Evolutionary conservation across 2,113 vertebrate species (phyloP), one percentile per base, ranked within the genome.

Genomic region (Nannobrachium achirus): DNA sequence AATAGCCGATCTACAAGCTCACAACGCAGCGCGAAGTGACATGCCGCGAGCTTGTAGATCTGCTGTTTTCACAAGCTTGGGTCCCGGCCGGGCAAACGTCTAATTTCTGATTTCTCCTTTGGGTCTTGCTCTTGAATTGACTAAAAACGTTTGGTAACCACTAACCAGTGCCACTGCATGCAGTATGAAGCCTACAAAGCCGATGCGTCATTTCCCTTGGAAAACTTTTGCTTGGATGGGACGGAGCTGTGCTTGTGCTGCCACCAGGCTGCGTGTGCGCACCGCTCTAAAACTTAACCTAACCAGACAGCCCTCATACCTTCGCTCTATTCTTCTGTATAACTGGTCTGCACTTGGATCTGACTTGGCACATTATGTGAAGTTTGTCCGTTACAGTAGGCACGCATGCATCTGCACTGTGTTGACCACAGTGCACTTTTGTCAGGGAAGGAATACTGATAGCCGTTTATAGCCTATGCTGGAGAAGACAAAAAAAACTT

Each of bases 121-220:
- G n/a, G n/a, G n/a, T n/a, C n/a, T n/a, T n/a, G n/a, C n/a, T n/a
- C n/a, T n/a, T n/a, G n/a, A n/a, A n/a, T n/a, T n/a, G n/a, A n/a
- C n/a, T n/a, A n/a, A n/a, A n/a, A n/a, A n/a, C n/a, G n/a, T n/a
- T n/a, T n/a, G n/a, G n/a, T n/a, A n/a, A n/a, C n/a, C n/a, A n/a
- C n/a, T n/a, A n/a, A n/a, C n/a, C n/a, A n/a, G n/a, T n/a, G n/a
- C n/a, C n/a, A n/a, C n/a, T n/a, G n/a, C n/a, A n/a, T n/a, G n/a
- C 66, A 61, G 63, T 55, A 11, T 15, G 52, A 67, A 78, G 42
- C 7, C 63, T 81, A 19, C 80, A 66, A 10, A 46, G 40, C 4
- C 40, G 1, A 0, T 51, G 70, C 86, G 89, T 89, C 88, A 89
- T 75, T 82, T 86, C 88, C 88, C 18, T 53, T 84, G 70, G 76